phyloP scores from a whole-genome alignment of 2,888 invertebrate genomes.

The Apotomis betuletana region DNA sequence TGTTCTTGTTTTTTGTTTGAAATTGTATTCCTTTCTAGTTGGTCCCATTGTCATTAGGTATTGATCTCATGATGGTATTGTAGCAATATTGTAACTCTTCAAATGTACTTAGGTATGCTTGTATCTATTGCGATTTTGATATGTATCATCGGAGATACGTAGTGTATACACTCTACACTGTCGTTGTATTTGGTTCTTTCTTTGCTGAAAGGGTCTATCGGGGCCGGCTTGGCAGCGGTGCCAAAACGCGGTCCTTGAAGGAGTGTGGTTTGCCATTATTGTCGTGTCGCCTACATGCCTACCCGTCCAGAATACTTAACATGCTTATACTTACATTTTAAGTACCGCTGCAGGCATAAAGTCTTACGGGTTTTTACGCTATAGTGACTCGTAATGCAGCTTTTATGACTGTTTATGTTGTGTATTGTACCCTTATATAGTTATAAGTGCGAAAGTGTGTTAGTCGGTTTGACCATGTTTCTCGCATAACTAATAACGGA shows the following conservation, averaged over 20 bases:
- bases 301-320: constrained; percentile 34
- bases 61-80: too few relatives aligned
- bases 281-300: constrained; percentile 27
- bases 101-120: too few relatives aligned
- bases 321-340: constrained; percentile 19
- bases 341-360: constrained; percentile 11
- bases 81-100: too few relatives aligned
- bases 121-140: too few relatives aligned
- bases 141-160: too few relatives aligned
- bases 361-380: constrained; percentile 3
- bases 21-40: too few relatives aligned
- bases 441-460: too few relatives aligned
- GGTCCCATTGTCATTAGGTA: too few relatives aligned
- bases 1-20: too few relatives aligned
- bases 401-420: neutral
- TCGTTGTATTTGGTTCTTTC: too few relatives aligned
- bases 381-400: neutral
- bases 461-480: neutral
- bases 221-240: constrained; percentile 29
- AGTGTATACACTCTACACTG: too few relatives aligned
- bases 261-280: constrained; percentile 37
- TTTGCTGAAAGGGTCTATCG: neutral
- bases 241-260: constrained; percentile 39
- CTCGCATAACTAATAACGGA: neutral
- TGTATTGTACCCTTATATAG: neutral